Evolutionary conservation across 2,797 vertebrate species (phyloP), one percentile per base, ranked within the genome.

Genomic region (Micromesistius poutassou): DNA sequence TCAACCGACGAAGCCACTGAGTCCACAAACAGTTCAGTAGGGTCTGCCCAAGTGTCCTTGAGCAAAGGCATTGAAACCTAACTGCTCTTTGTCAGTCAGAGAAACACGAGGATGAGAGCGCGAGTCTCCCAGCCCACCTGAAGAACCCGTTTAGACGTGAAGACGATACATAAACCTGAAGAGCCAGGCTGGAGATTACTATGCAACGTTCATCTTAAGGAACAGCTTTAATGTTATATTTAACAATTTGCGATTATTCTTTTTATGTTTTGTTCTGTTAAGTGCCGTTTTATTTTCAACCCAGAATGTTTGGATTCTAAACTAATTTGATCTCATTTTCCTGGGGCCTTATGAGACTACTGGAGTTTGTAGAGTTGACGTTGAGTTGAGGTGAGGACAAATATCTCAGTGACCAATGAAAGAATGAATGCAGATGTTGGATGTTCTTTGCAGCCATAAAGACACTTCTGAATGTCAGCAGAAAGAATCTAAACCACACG

Each of bases 11-110:
- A 30, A 46, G 25, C 36, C 1, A n/a, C 19, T 40, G 10, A 35
- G 38, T 73, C 77, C 42, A 68, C 36, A 31, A 36, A 71, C 62
- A 76, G 73, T 55, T 73, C 42, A 68, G 55, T n/a, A 9, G 40
- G 1, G 12, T 25, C 25, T 30, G n/a, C 25, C 25, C 66, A 73
- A 78, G 72, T 50, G 40, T 8, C 40, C 73, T 70, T 70, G 66
- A 70, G 66, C 66, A 70, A 30, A 19, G 25, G 66, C 66, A 70
- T 70, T 28, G 25, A 70, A 30, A 70, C 66, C 66, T 70, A 13
- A 25, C 66, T 68, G 66, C 66, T 68, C n/a, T 30, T 50, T 22
- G 50, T 25, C 16, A 50, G 14, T 50, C 46, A 0, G 46, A 42
- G 3, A 1, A 42, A 14, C 40, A 16, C 36, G 14, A 5, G 16